Conservation (phyloP, 1,140 invertebrate species). For the Theocolax elegans region DNA sequence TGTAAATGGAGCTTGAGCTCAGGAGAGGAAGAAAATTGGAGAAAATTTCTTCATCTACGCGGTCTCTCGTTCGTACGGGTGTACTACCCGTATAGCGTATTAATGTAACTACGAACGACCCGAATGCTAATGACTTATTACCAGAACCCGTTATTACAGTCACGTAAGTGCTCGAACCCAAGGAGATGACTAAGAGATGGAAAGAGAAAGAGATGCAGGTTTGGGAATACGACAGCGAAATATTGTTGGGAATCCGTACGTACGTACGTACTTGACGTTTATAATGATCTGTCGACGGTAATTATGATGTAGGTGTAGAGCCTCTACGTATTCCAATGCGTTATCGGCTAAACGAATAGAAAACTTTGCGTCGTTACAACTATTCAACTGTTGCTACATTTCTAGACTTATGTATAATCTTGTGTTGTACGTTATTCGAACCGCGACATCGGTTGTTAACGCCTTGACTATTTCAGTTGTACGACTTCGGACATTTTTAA, state of each 20-base stretch:
- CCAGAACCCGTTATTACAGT: conserved; percentile 5
- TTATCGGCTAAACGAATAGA: neutral
- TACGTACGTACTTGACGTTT: neutral
- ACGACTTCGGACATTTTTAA: too few species aligned
- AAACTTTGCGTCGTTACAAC: too few species aligned
- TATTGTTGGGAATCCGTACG: neutral
- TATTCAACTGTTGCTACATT: too few species aligned
- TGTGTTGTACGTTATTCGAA: too few species aligned
- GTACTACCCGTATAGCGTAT: neutral
- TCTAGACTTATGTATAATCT: too few species aligned
- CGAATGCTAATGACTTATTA: conserved; percentile 38
- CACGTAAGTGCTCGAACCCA: conserved; percentile 18
- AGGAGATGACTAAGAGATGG: too few species aligned
- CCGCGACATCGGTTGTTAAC: too few species aligned
- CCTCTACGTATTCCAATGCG: neutral
- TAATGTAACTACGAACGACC: neutral
- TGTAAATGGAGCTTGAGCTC: neutral
- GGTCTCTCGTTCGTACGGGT: neutral
- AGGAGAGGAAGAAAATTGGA: conserved; percentile 10
- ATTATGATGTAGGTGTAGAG: conserved; percentile 14
- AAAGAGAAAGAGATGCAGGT: neutral
- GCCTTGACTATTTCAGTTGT: too few species aligned
- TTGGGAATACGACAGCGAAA: neutral
- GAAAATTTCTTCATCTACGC: conserved; percentile 24
- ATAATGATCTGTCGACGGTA: neutral